These are phyloP conservation scores for Pandion haliaetus DNA, from an alignment of 2,113 vertebrate species.

Conservation along the genomic window DNA sequence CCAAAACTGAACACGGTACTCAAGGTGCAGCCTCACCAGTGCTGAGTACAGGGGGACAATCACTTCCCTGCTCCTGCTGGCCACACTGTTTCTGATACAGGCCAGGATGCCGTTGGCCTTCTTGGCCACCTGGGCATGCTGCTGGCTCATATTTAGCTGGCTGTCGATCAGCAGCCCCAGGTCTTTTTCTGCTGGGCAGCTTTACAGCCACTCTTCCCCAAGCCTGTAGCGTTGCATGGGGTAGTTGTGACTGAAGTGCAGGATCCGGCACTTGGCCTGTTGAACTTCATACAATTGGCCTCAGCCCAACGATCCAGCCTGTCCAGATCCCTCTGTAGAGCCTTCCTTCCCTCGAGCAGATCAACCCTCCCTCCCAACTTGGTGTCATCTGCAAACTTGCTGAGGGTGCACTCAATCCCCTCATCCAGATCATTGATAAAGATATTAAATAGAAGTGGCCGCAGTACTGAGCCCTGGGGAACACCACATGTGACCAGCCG, in stretches of 20 bases:
- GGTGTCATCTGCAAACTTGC: too few species aligned
- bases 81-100: too few species aligned
- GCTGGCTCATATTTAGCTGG: not conserved
- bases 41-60: not conserved
- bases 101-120: too few species aligned
- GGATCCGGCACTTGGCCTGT: not conserved
- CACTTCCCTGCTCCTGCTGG: too few species aligned
- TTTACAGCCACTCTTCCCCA: not conserved
- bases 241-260: not conserved
- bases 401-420: too few species aligned
- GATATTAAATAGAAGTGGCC: too few species aligned
- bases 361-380: too few species aligned
- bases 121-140: not conserved
- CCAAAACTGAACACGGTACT: not conserved
- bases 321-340: not conserved
- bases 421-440: too few species aligned
- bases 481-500: too few species aligned
- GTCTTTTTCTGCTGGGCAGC: not conserved
- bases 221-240: not conserved
- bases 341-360: not conserved
- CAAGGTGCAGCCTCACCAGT: not conserved
- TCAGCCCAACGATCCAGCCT: not conserved
- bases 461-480: too few species aligned
- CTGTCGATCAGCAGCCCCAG: not conserved
- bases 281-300: not conserved